A percentile compares a stretch with the other conserved stretches of the same genome.
These are phyloP conservation scores for Scaeva pyrastri DNA, from an alignment of 2,888 invertebrate genomes.

Conservation along the genomic window DNA sequence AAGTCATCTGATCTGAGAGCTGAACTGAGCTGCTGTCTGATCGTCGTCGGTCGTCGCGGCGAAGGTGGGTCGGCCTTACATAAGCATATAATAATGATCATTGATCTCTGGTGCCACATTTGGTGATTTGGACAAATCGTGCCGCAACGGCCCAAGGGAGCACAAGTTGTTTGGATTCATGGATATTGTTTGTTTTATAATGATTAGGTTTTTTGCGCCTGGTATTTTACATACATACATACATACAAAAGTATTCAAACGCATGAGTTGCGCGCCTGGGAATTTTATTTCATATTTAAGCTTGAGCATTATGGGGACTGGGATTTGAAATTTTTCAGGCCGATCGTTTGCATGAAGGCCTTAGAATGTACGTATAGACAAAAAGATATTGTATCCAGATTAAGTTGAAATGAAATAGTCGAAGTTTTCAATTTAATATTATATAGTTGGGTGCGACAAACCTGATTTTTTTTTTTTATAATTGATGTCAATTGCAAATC, in stretches of 20 bases:
- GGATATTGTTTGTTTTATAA: slow-evolving; percentile 27
- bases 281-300: slow-evolving; percentile 31
- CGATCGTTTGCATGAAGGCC: slow-evolving; percentile 20
- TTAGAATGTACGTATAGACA: slow-evolving; percentile 50
- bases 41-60: background rate
- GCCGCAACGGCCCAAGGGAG: slow-evolving; percentile 55
- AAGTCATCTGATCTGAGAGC: slow-evolving; percentile 46
- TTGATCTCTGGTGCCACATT: slow-evolving; percentile 75
- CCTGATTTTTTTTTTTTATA: slow-evolving; percentile 32
- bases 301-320: slow-evolving; percentile 19
- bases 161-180: slow-evolving; percentile 36
- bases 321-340: slow-evolving; percentile 38
- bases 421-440: slow-evolving; percentile 19
- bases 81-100: slow-evolving; percentile 65
- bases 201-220: slow-evolving; percentile 24
- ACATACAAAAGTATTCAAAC: too few species aligned
- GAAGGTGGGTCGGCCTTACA: slow-evolving; percentile 37
- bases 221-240: too few species aligned
- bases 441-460: slow-evolving; percentile 43
- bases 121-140: slow-evolving; percentile 75
- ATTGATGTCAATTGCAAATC: too few species aligned
- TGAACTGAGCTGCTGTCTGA: slow-evolving; percentile 17
- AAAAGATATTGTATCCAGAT: slow-evolving; percentile 36
- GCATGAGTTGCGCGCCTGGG: slow-evolving; percentile 69
- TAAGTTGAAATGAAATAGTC: background rate